Evolutionary conservation across 2,888 invertebrate genomes (phyloP), one percentile per base, ranked within the genome.

Genomic region (Notodromas monacha): DNA sequence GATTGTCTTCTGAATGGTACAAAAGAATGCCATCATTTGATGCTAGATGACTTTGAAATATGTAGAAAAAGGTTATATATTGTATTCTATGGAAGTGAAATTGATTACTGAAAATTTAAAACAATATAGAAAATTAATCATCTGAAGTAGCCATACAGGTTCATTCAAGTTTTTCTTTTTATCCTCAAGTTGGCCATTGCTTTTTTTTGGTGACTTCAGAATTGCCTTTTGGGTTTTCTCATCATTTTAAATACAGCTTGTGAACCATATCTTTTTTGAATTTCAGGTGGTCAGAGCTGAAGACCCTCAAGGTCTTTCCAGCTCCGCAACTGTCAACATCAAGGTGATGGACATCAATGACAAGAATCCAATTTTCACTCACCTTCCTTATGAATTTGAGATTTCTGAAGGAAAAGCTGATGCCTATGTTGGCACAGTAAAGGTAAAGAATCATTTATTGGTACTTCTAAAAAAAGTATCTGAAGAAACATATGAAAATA

Each of bases 271-370:
- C 30, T 31, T 26, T 26, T 27, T 36, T 34, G 28, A 29, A 32
- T 48, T 46, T 15, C 43, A 69, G 69, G 56, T 67, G 43, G 62
- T 81, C 30, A 67, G 62, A 52, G 77, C 77, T 0, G 74, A 74
- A 48, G 79, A 79, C 44, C 65, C 68, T 14, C 76, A 74, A 2
- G 70, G 68, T 28, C 48, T 77, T 21, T 63, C 67, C 0, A 70
- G 67, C 40, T 72, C 68, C 2, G 68, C 73, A 0, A 73, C 70
- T 0, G 69, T 79, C 0, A 74, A 76, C 41, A 69, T 81, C 33
- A 68, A 68, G 44, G 72, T 81, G 2, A 73, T 74, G 1, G 81
- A 81, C 41, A 73, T 77, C 36, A 79, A 79, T 44, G 79, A 81
- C 43, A 74, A 77, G 42, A 77, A 76, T 46, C 79, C 79, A 0